These are phyloP conservation scores for Tanaodytes sp. DNA, from an alignment of 2,888 invertebrate species.

Conservation along the genomic window DNA sequence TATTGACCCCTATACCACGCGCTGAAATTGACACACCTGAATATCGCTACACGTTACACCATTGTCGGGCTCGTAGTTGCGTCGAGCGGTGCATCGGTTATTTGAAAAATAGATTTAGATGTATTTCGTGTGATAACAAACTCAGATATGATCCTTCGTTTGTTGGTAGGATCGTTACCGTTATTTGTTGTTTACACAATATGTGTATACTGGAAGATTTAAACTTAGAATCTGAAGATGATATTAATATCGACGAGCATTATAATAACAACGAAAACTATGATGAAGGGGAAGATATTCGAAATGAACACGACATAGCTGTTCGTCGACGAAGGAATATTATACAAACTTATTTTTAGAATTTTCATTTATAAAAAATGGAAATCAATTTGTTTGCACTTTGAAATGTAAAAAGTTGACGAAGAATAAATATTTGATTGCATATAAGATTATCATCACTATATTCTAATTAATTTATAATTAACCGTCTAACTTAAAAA, in stretches of 20 bases:
- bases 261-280: not conserved
- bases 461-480: too few relatives aligned
- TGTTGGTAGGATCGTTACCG: not conserved
- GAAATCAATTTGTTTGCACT: too few relatives aligned
- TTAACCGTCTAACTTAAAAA: too few relatives aligned
- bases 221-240: not conserved
- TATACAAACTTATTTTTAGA: not conserved
- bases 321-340: not conserved
- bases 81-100: not conserved
- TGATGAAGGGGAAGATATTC: not conserved
- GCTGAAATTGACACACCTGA: not conserved
- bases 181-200: not conserved
- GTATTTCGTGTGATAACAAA: constrained; percentile 1
- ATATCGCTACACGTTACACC: not conserved
- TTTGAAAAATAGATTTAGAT: constrained; percentile 6
- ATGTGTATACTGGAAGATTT: constrained; percentile 1
- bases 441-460: too few relatives aligned
- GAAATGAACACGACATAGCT: not conserved
- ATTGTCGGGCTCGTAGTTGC: constrained; percentile 3
- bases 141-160: not conserved
- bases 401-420: too few relatives aligned
- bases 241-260: not conserved
- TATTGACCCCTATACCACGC: not conserved
- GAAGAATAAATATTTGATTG: too few relatives aligned
- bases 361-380: too few relatives aligned